A percentile compares a stretch with the other conserved stretches of the same genome.
Conservation (phyloP, 1,140 invertebrate genomes). For the Pararge aegeria region DNA sequence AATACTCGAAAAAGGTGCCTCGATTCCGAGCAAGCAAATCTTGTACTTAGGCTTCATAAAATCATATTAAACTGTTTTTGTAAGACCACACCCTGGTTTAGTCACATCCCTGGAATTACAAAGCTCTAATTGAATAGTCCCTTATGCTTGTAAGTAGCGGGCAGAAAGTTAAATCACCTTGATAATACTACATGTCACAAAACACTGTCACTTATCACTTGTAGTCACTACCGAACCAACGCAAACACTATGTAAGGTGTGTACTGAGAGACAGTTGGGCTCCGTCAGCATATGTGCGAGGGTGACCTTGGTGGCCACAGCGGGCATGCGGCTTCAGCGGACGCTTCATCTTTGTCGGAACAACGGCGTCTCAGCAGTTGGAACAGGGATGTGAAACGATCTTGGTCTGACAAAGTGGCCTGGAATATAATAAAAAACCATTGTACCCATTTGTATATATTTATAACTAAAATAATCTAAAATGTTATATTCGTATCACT, state of each 20-base stretch:
- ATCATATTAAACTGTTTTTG: too few relatives aligned
- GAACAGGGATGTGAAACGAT: slow-evolving; percentile 40
- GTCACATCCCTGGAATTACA: too few relatives aligned
- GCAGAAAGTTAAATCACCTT: too few relatives aligned
- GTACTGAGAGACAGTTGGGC: not conserved
- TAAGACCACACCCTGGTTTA: too few relatives aligned
- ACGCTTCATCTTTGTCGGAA: slow-evolving; percentile 34
- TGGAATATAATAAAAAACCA: slow-evolving; percentile 24
- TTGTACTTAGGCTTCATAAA: too few relatives aligned
- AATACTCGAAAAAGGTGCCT: too few relatives aligned
- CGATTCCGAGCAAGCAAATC: too few relatives aligned
- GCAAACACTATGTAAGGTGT: slow-evolving; percentile 1
- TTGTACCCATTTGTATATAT: not conserved
- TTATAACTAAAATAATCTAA: not conserved
- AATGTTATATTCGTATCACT: too few relatives aligned
- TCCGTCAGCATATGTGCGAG: slow-evolving; percentile 47
- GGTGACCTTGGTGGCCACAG: slow-evolving; percentile 43
- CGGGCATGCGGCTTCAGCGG: slow-evolving; percentile 39
- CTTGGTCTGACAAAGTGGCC: slow-evolving; percentile 52
- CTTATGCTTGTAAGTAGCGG: too few relatives aligned
- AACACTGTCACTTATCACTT: not conserved
- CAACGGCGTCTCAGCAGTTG: slow-evolving; percentile 35
- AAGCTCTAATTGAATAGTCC: too few relatives aligned
- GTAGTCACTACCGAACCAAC: slow-evolving; percentile 10
- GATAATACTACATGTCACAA: too few relatives aligned